Evolutionary conservation across 2,797 vertebrate species (phyloP).

Genomic region (Sciaenops ocellatus): DNA sequence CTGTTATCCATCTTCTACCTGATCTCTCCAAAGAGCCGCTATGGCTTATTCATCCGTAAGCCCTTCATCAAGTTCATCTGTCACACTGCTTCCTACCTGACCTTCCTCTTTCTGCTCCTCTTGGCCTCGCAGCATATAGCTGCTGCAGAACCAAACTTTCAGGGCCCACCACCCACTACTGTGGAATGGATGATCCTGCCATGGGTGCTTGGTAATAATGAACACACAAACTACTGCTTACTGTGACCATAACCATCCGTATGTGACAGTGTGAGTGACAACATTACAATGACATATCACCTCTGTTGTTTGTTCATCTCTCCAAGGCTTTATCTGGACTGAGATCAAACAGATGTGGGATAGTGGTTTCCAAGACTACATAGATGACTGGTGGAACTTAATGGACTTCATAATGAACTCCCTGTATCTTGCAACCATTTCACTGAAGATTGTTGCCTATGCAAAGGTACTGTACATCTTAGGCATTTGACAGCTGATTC

Average conservation of each 20-base stretch:
- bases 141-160: slow-evolving; percentile 82
- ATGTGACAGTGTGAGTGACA: background rate
- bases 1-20: slow-evolving; percentile 94
- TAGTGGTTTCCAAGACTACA: slow-evolving; percentile 95
- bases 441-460: slow-evolving; percentile 96
- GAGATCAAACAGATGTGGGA: slow-evolving; percentile 99
- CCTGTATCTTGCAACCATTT: slow-evolving; percentile 96
- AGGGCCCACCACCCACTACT: slow-evolving; percentile 92
- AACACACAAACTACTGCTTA: slow-evolving; percentile 1
- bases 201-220: slow-evolving; percentile 96
- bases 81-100: slow-evolving; percentile 98
- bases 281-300: background rate
- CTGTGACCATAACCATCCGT: slow-evolving; percentile 2
- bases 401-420: slow-evolving; percentile 99
- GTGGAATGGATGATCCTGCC: slow-evolving; percentile 99
- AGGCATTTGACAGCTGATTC: background rate
- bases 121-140: slow-evolving; percentile 95
- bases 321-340: slow-evolving; percentile 96
- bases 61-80: slow-evolving; percentile 99
- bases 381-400: slow-evolving; percentile 99
- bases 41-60: slow-evolving; percentile 95
- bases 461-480: slow-evolving; percentile 87
- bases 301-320: slow-evolving; percentile 26
- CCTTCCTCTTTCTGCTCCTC: slow-evolving; percentile 96
- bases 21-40: slow-evolving; percentile 92